Evolutionary conservation across 1,140 invertebrate genomes (phyloP), one percentile per base, ranked within the genome.

Genomic region (Drosophila nebulosa): DNA sequence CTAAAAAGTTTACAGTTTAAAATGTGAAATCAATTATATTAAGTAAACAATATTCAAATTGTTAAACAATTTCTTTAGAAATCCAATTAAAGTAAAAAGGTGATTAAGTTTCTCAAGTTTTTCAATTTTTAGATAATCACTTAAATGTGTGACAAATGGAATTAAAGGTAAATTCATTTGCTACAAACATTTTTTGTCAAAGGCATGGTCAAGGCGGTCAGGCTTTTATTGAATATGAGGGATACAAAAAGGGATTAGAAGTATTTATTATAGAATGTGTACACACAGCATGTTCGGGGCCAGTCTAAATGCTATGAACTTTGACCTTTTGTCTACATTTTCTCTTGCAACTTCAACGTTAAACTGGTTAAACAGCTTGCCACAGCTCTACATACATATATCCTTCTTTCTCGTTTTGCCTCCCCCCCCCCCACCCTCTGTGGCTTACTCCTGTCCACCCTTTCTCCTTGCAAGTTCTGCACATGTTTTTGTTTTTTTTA

Each of bases 331-430:
- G 50, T 12, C 42, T 61, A 53, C 58, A 30, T 51, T 35, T 58
- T 3, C 51, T 27, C 50, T 9, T 21, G 12, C 66, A 36, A 64
- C 55, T 60, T 42, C 74, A 67, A 69, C 39, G 16, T 46, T 46
- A 56, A 83, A 79, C 71, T 64, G 75, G 75, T 71, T 78, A 70
- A 85, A 77, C 72, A 79, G 76, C 68, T 77, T 79, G n/a, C n/a
- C n/a, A n/a, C n/a, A n/a, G n/a, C 76, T 79, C 39, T 60, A 16
- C 18, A 63, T 18, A 56, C 16, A n/a, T 26, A 39, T 30, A 2
- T 30, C 7, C 27, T 9, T 4, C 35, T 27, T 21, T 68, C 18
- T 10, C n/a, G n/a, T n/a, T 50, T 22, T 4, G n/a, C 12, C 42
- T 46, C 21, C 50, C 50, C 12, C n/a, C 18, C 18, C 27, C 7